Percentiles rank a stretch among this genome's conserved stretches.
phyloP scores from a whole-genome alignment of 1,140 invertebrate genomes.

The Gonioctena quinquepunctata region DNA sequence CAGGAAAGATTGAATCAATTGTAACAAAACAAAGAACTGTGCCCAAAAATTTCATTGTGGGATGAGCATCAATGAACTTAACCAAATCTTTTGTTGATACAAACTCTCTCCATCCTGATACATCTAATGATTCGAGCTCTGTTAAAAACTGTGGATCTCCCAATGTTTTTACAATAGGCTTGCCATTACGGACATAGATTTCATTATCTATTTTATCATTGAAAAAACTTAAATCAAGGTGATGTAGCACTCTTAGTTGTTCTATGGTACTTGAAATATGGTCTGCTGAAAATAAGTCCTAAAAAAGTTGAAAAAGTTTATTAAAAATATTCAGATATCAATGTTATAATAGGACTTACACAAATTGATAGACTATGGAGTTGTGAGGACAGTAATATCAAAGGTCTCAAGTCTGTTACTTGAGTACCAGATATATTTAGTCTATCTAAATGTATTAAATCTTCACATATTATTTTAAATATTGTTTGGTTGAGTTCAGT shows the following conservation, averaged over 20 bases:
- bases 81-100: constrained; percentile 33
- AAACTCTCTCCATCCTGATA: constrained; percentile 65
- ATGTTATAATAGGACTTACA: constrained; percentile 24
- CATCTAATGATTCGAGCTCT: constrained; percentile 68
- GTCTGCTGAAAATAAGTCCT: constrained; percentile 41
- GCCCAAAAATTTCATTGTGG: constrained; percentile 45
- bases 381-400: constrained; percentile 18
- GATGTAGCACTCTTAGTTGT: constrained; percentile 63
- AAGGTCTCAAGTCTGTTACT: constrained; percentile 69
- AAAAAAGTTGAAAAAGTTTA: not conserved
- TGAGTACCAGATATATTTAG: constrained; percentile 74
- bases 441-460: constrained; percentile 69
- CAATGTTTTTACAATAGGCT: constrained; percentile 55
- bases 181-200: constrained; percentile 51
- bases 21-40: constrained; percentile 44
- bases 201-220: constrained; percentile 55
- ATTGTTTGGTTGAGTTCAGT: constrained; percentile 74
- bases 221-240: constrained; percentile 49
- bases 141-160: constrained; percentile 63
- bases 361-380: constrained; percentile 37
- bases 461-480: constrained; percentile 71
- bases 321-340: not conserved
- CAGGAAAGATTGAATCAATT: constrained; percentile 43
- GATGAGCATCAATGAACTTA: constrained; percentile 41
- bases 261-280: constrained; percentile 62